Evolutionary conservation across 2,797 vertebrate genomes (phyloP), one percentile per base, ranked within the genome.

Genomic region (Leuciscus waleckii): DNA sequence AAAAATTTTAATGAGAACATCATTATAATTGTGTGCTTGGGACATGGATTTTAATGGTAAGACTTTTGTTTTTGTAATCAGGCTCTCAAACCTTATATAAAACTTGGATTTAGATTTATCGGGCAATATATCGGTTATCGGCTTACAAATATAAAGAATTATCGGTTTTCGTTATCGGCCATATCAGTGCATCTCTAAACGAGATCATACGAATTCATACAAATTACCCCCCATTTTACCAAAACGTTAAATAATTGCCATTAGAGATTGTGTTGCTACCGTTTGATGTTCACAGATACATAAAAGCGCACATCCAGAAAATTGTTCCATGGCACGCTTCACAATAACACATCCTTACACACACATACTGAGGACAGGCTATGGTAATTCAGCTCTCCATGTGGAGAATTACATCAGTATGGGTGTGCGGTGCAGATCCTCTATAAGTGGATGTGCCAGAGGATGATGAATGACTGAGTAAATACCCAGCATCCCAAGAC

Each of bases 381-480:
- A 83, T 89, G 86, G 75, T 82, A 91, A 88, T 89, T 79, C 85
- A 69, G 82, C 86, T 87, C 87, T 88, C 79, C 76, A 61, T 89
- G 89, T 91, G 91, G 89, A 90, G 90, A 88, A 91, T 92, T 92
- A 91, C 91, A 92, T 93, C 89, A 91, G 89, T 92, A 90, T 86
- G 81, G 70, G 65, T 92, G 92, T 92, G 89, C 49, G 79, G 90
- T 91, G 87, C 76, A 65, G 89, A 90, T 91, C 67, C 82, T 85
- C 73, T 87, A 86, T 93, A 92, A 93, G 92, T 92, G 91, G 88
- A 93, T 90, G 87, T 94, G 92, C 92, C 93, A 93, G 90, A 49
- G 7, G 81, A 94, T 94, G 94, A 94, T 94, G 93, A 92, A 95
- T 94, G 94, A 93, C 90, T 91, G 84, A 86, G 89, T 90, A 89